These are phyloP conservation scores for Diachasma alloeum DNA, from an alignment of 1,140 invertebrate genomes.

Conservation along the genomic window DNA sequence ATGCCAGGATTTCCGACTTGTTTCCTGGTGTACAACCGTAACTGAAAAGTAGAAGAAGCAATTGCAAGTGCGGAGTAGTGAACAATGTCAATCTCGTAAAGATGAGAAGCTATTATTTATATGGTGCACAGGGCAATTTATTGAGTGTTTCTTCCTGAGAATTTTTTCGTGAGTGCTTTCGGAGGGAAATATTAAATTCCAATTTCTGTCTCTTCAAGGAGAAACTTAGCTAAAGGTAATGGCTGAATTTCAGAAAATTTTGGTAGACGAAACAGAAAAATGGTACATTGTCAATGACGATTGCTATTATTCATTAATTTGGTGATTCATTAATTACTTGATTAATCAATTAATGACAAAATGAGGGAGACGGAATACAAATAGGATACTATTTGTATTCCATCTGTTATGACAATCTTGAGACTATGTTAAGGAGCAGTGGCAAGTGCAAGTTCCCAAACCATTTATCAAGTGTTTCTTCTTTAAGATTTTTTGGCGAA, in stretches of 20 bases:
- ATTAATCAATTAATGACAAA: too few species aligned
- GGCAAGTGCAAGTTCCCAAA: too few species aligned
- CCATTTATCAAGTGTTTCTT: neutral
- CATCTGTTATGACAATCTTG: too few species aligned
- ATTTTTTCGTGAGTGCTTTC: neutral
- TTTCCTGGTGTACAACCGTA: constrained; percentile 82
- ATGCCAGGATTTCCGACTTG: constrained; percentile 81
- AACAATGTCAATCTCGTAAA: constrained; percentile 10
- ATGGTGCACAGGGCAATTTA: neutral
- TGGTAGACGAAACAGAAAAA: too few species aligned
- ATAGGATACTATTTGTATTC: too few species aligned
- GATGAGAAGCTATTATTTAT: neutral
- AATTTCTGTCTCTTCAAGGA: neutral
- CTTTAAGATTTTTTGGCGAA: neutral
- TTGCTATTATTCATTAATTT: too few species aligned
- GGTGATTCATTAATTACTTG: too few species aligned
- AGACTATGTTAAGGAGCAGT: too few species aligned
- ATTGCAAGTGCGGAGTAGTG: neutral
- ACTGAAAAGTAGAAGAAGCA: constrained; percentile 60
- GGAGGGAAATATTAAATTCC: neutral
- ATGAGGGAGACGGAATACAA: too few species aligned
- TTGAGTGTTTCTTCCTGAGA: neutral
- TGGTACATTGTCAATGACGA: too few species aligned
- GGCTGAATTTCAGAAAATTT: too few species aligned
- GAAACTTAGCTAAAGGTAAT: too few species aligned